Evolutionary conservation across 2,113 vertebrate species (phyloP).

Genomic region (Bujurquina vittata): DNA sequence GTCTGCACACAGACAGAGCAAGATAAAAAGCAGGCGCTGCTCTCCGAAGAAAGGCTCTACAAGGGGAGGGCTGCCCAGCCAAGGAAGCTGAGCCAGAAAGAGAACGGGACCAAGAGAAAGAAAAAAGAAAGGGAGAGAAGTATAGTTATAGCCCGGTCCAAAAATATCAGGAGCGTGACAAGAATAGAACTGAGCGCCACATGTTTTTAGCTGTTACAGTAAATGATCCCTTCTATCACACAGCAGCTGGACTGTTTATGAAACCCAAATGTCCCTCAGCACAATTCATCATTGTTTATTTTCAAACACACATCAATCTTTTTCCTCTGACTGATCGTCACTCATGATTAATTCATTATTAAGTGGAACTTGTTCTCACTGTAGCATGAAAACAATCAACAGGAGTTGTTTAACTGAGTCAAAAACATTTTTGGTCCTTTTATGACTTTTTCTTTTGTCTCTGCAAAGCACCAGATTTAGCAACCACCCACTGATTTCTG

Average conservation of each 20-base stretch:
- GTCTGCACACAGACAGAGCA: neutral
- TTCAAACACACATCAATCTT: neutral
- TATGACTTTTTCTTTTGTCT: neutral
- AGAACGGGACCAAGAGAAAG: neutral
- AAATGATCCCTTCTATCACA: conserved; percentile 2
- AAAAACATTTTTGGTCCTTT: neutral
- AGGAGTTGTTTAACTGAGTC: neutral
- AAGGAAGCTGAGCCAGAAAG: conserved; percentile 16
- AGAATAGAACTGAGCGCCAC: conserved; percentile 15
- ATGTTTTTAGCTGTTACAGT: conserved; percentile 1
- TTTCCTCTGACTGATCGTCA: neutral
- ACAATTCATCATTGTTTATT: neutral
- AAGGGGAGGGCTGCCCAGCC: neutral
- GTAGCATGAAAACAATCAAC: neutral
- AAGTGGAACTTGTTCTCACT: neutral
- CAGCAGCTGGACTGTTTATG: conserved; percentile 1
- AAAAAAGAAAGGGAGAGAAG: neutral
- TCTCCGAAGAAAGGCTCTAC: neutral
- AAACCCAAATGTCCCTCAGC: neutral
- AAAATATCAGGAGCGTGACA: conserved; percentile 33
- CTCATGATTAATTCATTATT: neutral
- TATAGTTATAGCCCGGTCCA: neutral
- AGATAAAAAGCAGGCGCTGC: neutral
- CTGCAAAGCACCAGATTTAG: neutral
- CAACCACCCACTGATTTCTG: neutral